Base-by-base conservation (phyloP, 2,113 vertebrate species). In the Trochalopteron elliotii region DNA sequence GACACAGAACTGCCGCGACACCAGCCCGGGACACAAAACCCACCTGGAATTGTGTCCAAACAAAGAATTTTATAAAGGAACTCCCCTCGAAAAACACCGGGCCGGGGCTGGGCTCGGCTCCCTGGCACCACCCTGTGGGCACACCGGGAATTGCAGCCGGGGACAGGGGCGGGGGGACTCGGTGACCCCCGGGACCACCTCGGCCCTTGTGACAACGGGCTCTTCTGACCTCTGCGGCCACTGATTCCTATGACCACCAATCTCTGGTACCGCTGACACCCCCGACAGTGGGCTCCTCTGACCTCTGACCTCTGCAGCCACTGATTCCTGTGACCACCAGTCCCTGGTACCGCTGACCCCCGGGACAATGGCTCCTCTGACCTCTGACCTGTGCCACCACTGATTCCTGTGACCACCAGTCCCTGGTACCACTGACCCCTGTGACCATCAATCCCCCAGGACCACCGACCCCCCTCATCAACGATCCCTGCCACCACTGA, bases 1-100 rank as follows among this genome's bases (percentile, higher is more conserved):
- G 2, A 5, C 57, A 21, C 42, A 4, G 39, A 28, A 2, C 37
- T 9, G 2, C 87, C 20, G 45, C 21, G 31, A 2, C 50, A 27
- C 6, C 65, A 5, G 35, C 67, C 20, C 24, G 24, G 53, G 45
- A 47, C 47, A 27, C 70, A 7, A 55, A 55, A 22, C 3, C 45
- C 39, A 0, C 2, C 78, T 1, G 78, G 47, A 76, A 27, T 4
- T 5, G 70, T 5, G 31, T 11, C 40, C 78, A 1, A n/a, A 30
- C 1, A 1, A 7, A 12, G 39, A 22, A 25, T 9, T 30, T 33
- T 5, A 6, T 1, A 2, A 19, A 17, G 23, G 4, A 72, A 1
- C 5, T 6, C 7, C 22, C 18, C 15, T 2, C 4, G 5, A 28
- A 7, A 37, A 25, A 8, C 30, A 15, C 3, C 5, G 59, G 61